Percentiles rank a stretch among this genome's conserved stretches.
These are phyloP conservation scores for Alethe castanea DNA, from an alignment of 2,113 vertebrate species.

Conservation along the genomic window DNA sequence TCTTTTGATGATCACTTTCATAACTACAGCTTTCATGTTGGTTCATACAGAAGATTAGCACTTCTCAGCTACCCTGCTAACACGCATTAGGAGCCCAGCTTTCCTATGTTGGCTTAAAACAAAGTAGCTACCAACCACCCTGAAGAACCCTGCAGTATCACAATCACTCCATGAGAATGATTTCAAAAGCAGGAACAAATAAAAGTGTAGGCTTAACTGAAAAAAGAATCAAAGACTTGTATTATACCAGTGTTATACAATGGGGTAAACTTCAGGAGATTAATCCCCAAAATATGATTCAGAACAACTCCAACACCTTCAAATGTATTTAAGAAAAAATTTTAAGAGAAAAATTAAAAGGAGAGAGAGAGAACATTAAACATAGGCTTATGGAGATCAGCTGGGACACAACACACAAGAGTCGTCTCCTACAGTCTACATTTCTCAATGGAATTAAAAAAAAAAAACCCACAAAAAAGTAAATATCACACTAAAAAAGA, in stretches of 20 bases:
- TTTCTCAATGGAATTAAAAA: not conserved
- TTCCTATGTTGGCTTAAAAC: not conserved
- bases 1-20: slow-evolving; percentile 35
- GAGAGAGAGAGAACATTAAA: not conserved
- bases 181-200: slow-evolving; percentile 42
- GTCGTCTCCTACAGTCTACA: not conserved
- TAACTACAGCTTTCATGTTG: slow-evolving; percentile 39
- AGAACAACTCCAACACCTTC: not conserved
- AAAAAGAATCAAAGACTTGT: not conserved
- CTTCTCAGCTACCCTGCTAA: slow-evolving; percentile 8
- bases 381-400: not conserved
- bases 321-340: not conserved
- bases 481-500: not conserved
- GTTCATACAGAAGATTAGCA: slow-evolving; percentile 27
- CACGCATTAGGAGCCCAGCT: not conserved
- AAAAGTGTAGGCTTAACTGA: not conserved
- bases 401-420: not conserved
- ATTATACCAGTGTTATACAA: slow-evolving; percentile 1
- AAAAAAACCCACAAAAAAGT: no score
- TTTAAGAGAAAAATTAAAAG: not conserved
- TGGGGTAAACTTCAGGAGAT: not conserved
- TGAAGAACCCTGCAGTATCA: not conserved
- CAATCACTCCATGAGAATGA: not conserved
- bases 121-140: not conserved
- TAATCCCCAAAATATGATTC: not conserved